phyloP scores from a whole-genome alignment of 2,113 vertebrate species.

The Dasypus novemcinctus region DNA sequence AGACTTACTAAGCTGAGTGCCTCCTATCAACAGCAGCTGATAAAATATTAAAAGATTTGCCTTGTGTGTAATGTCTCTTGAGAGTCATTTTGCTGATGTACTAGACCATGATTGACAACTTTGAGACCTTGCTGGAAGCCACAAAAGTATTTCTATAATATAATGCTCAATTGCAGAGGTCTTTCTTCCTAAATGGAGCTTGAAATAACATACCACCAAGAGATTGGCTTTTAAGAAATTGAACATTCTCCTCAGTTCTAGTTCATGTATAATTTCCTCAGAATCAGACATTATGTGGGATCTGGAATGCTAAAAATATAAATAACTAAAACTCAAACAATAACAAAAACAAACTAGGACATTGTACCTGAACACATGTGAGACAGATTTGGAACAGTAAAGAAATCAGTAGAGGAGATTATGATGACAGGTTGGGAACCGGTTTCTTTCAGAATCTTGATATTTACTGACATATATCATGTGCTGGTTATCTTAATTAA shows the following conservation, averaged over 20 bases:
- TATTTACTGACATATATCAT: no score
- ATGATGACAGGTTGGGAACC: no score
- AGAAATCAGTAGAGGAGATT: no score
- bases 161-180: constrained; percentile 16
- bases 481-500: no score
- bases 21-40: constrained; percentile 66
- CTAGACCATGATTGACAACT: constrained; percentile 74
- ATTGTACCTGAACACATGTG: no score
- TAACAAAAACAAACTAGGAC: no score
- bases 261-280: constrained; percentile 55
- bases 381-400: no score
- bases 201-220: constrained; percentile 59
- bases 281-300: constrained; percentile 14
- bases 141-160: constrained; percentile 65
- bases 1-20: constrained; percentile 65
- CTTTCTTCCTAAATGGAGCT: constrained; percentile 58
- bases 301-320: neutral
- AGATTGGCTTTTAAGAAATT: constrained; percentile 60
- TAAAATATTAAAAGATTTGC: constrained; percentile 82
- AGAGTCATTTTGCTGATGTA: constrained; percentile 38
- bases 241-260: neutral
- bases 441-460: no score
- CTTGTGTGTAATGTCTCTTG: constrained; percentile 73
- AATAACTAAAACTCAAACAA: no score
- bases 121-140: constrained; percentile 64